Conservation (phyloP, 2,113 vertebrate genomes). For the mouse (Mus musculus) region GRCm39 chr3:27750001-27750500, state of each 20-base stretch:
- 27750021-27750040: not conserved
- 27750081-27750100: not conserved
- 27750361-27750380: not conserved
- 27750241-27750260: not conserved
- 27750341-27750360: slow-evolving; percentile 23
- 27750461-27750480: slow-evolving; percentile 36
- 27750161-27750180: not conserved
- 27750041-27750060: slow-evolving; percentile 5
- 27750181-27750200: not conserved
- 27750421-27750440: slow-evolving; percentile 14
- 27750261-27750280: not conserved
- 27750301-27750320: slow-evolving; percentile 32
- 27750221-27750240: not conserved
- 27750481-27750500: slow-evolving; percentile 49
- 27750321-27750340: slow-evolving; percentile 12
- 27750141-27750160: not conserved
- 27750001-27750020: not conserved
- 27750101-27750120: slow-evolving; percentile 1
- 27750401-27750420: not conserved
- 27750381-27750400: slow-evolving; percentile 19
- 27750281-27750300: slow-evolving; percentile 52
- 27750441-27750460: slow-evolving; percentile 12
- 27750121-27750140: not conserved
- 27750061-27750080: not conserved
- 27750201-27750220: not conserved